phyloP scores from a whole-genome alignment of 1,140 invertebrate species.

The Temnothorax longispinosus region DNA sequence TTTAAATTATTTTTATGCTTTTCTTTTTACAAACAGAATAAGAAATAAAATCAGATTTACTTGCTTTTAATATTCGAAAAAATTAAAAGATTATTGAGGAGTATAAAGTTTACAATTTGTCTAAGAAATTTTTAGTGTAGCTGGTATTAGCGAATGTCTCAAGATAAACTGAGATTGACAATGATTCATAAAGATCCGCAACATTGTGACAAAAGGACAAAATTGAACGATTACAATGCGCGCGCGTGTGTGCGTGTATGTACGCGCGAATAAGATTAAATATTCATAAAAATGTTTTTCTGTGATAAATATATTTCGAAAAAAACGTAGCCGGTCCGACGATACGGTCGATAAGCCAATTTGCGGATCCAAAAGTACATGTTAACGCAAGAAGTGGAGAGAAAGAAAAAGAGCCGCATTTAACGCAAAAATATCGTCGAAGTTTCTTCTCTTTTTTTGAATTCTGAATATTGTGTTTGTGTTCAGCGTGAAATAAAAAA shows the following conservation, averaged over 20 bases:
- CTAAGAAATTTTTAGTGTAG: background rate
- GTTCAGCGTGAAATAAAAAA: background rate
- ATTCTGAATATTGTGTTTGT: background rate
- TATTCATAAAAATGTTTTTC: conserved; percentile 84
- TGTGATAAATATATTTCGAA: conserved; percentile 81
- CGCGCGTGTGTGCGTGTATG: conserved; percentile 23
- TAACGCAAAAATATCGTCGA: background rate
- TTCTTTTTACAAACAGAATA: background rate
- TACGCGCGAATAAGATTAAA: conserved; percentile 70
- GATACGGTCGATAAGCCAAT: conserved; percentile 59
- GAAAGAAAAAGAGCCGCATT: conserved; percentile 4
- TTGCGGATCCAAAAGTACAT: conserved; percentile 24
- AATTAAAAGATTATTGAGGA: background rate
- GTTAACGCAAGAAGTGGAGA: conserved; percentile 10
- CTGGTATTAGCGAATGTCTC: conserved; percentile 43
- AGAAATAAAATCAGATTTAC: background rate
- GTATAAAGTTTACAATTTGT: background rate
- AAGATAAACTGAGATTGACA: background rate
- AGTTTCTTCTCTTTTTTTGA: background rate
- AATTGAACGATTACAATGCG: background rate
- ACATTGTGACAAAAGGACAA: background rate
- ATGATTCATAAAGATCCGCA: background rate
- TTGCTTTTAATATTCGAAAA: background rate
- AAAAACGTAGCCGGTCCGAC: conserved; percentile 65
- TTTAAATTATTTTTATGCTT: background rate